Conservation (phyloP, 2,888 invertebrate genomes). For the Lagria hirta region DNA sequence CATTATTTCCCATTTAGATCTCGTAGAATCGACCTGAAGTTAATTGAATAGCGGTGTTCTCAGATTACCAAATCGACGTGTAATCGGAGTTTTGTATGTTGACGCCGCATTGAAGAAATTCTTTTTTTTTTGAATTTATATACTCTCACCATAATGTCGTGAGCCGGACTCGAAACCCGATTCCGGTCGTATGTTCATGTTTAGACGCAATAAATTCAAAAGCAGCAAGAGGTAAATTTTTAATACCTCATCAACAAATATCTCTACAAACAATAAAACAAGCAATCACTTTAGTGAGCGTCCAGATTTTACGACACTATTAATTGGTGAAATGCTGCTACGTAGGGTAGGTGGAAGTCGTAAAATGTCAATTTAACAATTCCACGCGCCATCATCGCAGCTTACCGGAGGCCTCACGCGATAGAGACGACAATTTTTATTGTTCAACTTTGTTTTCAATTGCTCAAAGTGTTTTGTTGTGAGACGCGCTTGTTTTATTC, state of each 20-base stretch:
- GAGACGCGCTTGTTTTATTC: too few relatives aligned
- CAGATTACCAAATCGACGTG: conserved; percentile 29
- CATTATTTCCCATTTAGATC: conserved; percentile 21
- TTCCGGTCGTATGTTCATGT: conserved; percentile 27
- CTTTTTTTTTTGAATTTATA: conserved; percentile 3
- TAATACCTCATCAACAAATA: conserved; percentile 34
- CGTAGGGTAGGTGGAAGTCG: conserved; percentile 24
- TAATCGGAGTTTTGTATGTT: conserved; percentile 28
- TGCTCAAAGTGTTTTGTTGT: too few relatives aligned
- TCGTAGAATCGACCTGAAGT: conserved; percentile 28
- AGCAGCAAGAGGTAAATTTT: conserved; percentile 29
- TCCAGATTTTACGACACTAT: conserved; percentile 32
- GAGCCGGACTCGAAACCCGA: conserved; percentile 14
- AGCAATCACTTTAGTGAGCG: conserved; percentile 33
- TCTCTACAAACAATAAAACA: conserved; percentile 37
- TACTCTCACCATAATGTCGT: conserved; percentile 8
- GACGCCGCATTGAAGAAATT: conserved; percentile 14
- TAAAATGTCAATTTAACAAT: conserved; percentile 28
- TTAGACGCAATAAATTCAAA: conserved; percentile 26
- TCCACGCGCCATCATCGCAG: conserved; percentile 19
- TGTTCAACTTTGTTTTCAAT: conserved; percentile 12
- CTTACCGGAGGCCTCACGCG: not conserved
- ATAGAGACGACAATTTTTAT: conserved; percentile 2
- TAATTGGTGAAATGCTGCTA: conserved; percentile 31
- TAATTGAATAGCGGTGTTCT: conserved; percentile 35